Evolutionary conservation across 2,888 invertebrate species (phyloP).

Genomic region (Apeira syringaria): DNA sequence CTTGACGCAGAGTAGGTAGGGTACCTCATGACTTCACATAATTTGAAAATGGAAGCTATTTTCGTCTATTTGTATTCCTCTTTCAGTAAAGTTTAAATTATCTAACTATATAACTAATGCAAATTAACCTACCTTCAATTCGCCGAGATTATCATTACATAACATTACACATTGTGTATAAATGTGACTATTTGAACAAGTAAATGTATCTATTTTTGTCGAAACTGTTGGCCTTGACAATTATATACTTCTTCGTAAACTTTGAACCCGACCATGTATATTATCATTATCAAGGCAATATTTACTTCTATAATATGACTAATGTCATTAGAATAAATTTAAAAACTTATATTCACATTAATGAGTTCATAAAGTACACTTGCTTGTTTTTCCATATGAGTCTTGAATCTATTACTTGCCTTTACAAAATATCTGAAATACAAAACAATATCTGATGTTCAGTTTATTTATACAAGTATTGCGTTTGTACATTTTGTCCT

Average conservation of each 20-base stretch:
- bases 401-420: too few species aligned
- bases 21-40: constrained; percentile 56
- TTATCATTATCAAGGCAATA: constrained; percentile 51
- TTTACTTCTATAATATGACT: constrained; percentile 10
- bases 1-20: constrained; percentile 34
- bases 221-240: constrained; percentile 42
- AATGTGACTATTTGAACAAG: too few species aligned
- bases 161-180: constrained; percentile 1
- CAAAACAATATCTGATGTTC: too few species aligned
- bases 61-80: constrained; percentile 32
- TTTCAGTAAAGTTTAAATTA: constrained; percentile 3
- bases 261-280: constrained; percentile 47
- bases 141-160: constrained; percentile 12
- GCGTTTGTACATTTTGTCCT: too few species aligned
- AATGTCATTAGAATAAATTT: too few species aligned
- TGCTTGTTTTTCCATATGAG: too few species aligned
- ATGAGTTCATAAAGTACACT: neutral
- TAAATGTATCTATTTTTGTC: constrained; percentile 19
- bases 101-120: too few species aligned
- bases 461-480: too few species aligned
- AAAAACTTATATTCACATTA: neutral
- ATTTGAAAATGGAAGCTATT: constrained; percentile 46
- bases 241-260: constrained; percentile 44
- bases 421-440: too few species aligned
- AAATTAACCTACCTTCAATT: too few species aligned